A percentile compares a stretch with the other conserved stretches of the same genome.
Conservation (phyloP, 2,888 invertebrate genomes). For the Nudaria mundana region DNA sequence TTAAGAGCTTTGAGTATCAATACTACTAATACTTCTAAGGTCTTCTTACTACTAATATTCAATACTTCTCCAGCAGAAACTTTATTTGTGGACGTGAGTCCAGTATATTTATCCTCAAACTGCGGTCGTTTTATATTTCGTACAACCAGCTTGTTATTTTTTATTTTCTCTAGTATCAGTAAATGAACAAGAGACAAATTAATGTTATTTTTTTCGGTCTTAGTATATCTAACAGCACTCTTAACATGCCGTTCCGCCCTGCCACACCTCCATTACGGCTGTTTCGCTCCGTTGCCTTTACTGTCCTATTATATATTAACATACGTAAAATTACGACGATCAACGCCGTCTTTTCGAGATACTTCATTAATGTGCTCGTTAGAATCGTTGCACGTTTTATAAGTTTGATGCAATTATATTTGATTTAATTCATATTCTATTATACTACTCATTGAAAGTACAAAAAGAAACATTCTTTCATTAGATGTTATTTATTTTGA, state of each 20-base stretch:
- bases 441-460: too few relatives aligned
- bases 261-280: conserved; percentile 60
- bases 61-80: too few relatives aligned
- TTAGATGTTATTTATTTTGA: too few relatives aligned
- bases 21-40: too few relatives aligned
- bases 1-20: too few relatives aligned
- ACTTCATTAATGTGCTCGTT: conserved; percentile 22
- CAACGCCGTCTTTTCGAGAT: conserved; percentile 29
- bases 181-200: conserved; percentile 13
- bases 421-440: not conserved
- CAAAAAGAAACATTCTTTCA: too few relatives aligned
- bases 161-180: too few relatives aligned
- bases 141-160: too few relatives aligned
- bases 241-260: conserved; percentile 59
- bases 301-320: conserved; percentile 71
- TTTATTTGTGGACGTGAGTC: too few relatives aligned
- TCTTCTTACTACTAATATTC: too few relatives aligned
- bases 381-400: conserved; percentile 13
- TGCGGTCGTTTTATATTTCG: too few relatives aligned
- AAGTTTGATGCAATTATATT: not conserved
- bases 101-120: too few relatives aligned
- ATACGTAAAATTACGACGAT: conserved; percentile 36
- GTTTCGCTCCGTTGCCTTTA: conserved; percentile 63
- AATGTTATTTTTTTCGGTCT: conserved; percentile 22
- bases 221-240: conserved; percentile 40